phyloP scores from a whole-genome alignment of 64 coral and sea anemone species.

The Catalaphyllia jardinei region DNA sequence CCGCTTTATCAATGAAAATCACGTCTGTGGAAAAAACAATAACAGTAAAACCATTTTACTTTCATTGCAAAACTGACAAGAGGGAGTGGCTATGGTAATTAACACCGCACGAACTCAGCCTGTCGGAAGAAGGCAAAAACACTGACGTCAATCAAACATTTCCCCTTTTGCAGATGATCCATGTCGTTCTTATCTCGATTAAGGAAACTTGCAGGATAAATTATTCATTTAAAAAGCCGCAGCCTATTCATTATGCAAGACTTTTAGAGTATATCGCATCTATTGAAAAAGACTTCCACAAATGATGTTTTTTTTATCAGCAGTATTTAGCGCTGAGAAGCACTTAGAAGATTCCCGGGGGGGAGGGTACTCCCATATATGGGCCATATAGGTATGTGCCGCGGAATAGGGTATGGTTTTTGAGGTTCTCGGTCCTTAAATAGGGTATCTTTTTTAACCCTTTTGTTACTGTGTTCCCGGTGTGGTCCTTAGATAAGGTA shows the following conservation, averaged over 20 bases:
- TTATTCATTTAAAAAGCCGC: background rate
- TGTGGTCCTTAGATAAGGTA: no score
- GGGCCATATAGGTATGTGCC: no score
- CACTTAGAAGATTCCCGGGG: no score
- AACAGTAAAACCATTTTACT: background rate
- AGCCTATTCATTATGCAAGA: background rate
- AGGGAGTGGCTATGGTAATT: conserved; percentile 19
- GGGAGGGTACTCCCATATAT: no score
- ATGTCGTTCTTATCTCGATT: conserved; percentile 5
- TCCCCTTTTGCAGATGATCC: background rate
- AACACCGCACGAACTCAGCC: background rate
- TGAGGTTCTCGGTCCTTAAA: no score
- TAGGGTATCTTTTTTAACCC: no score
- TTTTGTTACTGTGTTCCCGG: no score
- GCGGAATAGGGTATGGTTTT: no score
- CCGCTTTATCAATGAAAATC: conserved; percentile 12
- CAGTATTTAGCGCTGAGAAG: background rate
- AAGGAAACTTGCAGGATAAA: background rate
- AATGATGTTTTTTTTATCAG: conserved; percentile 5
- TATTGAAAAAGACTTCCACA: background rate
- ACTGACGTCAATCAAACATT: background rate
- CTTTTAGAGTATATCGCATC: conserved; percentile 7
- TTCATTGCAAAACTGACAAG: background rate
- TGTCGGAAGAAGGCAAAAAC: conserved; percentile 29
- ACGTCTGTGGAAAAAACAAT: conserved; percentile 4